Percentiles rank a stretch among this genome's conserved stretches.
Conservation (phyloP, 2,113 vertebrate species). For the Dryoscopus gambensis region DNA sequence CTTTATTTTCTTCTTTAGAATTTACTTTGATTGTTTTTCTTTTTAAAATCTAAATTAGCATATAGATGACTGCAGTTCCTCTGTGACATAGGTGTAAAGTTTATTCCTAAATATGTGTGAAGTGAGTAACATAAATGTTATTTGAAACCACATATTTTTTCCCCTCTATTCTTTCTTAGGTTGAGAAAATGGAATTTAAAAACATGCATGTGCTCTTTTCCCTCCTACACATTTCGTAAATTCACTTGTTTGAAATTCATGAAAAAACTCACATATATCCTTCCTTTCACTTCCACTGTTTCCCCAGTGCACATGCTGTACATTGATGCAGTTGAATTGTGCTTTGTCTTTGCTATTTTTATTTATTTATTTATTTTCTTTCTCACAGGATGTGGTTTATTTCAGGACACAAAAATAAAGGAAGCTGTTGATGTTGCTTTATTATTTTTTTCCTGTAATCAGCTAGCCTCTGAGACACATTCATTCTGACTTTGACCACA, state of each 20-base stretch:
- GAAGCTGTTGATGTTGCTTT: background rate
- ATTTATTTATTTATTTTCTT: background rate
- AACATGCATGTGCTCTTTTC: conserved; percentile 70
- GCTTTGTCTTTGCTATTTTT: conserved; percentile 14
- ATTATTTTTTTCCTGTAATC: background rate
- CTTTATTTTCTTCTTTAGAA: conserved; percentile 64
- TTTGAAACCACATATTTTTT: conserved; percentile 11
- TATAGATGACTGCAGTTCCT: conserved; percentile 34
- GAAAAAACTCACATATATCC: background rate
- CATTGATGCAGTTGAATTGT: conserved; percentile 27
- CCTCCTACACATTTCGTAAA: conserved; percentile 21
- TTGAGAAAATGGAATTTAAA: conserved; percentile 54
- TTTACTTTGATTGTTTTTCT: conserved; percentile 64
- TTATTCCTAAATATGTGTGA: conserved; percentile 49
- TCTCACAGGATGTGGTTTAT: conserved; percentile 13
- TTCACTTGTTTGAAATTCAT: background rate
- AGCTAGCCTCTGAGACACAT: background rate
- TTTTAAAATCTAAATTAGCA: conserved; percentile 60
- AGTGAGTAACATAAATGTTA: conserved; percentile 19
- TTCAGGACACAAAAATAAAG: conserved; percentile 35
- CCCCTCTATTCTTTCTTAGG: conserved; percentile 28
- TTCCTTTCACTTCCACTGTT: conserved; percentile 17
- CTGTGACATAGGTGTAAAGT: conserved; percentile 11
- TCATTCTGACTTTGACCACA: background rate
- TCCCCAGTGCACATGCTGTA: background rate